Evolutionary conservation across 2,888 invertebrate species (phyloP), one percentile per base, ranked within the genome.

Genomic region (Apamea monoglypha): DNA sequence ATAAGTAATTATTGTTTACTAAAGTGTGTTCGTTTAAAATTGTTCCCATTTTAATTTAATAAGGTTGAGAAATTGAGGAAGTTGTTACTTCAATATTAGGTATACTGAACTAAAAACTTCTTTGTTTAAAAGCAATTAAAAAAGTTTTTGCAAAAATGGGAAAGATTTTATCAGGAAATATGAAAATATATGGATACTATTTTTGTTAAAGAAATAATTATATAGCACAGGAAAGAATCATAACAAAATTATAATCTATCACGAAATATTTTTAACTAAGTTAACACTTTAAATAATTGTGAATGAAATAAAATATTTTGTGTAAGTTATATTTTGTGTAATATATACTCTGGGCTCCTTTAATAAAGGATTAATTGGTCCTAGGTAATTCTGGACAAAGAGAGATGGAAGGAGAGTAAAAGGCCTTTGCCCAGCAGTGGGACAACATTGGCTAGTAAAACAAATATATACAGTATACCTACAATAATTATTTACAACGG

Each of bases 11-110:
- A 40, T 83, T 83, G 66, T 71, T 53, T 81, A 63, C 44, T 71
- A 56, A 63, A 67, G 47, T 63, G 32, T 72, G 61, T 47, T 47
- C 44, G 67, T 84, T 84, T 64, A 59, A 74, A 74, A 79, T 73
- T 70, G 75, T 82, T 74, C 40, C 29, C 0, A 50, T 64, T 78
- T 69, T 63, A 83, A 84, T 74, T 74, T n/a, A 74, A 61, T 61
- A 36, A 14, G 21, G 14, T 61, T 82, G 32, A 69, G 21, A 40
- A 59, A 50, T 44, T 47, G 25, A 40, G n/a, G 36, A 73, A 85
- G 61, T 59, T 68, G 74, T 44, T 56, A n/a, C 1, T 12, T 56
- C 56, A 56, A 56, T 56, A 56, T 56, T 56, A 56, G 56, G 12
- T 56, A 12, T 1, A 56, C 21, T 53, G 53, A 53, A 21, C 53